A percentile compares a stretch with the other conserved stretches of the same genome.
Conservation (phyloP, 2,888 invertebrate species). For the Abrostola tripartita region DNA sequence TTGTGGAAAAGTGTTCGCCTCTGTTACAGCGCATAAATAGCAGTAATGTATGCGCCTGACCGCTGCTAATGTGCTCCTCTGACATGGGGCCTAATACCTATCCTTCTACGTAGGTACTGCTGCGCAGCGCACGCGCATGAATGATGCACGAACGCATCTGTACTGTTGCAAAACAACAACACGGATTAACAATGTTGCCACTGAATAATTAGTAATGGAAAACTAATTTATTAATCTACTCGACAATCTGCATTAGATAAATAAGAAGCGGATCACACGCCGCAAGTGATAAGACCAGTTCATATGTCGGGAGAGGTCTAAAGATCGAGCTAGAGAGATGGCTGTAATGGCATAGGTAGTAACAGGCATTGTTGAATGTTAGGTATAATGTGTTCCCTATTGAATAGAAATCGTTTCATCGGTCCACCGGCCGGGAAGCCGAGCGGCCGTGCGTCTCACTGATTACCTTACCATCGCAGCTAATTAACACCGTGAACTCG, state of each 20-base stretch:
- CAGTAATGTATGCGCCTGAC: conserved; percentile 9
- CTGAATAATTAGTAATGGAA: background rate
- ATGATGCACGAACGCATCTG: conserved; percentile 2
- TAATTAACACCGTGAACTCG: conserved; percentile 25
- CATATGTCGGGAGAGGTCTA: no score
- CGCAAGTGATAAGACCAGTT: no score
- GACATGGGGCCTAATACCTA: conserved; percentile 4
- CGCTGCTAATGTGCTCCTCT: background rate
- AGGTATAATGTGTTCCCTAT: no score
- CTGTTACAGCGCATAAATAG: conserved; percentile 63
- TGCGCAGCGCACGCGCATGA: background rate
- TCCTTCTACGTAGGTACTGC: background rate
- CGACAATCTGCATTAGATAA: no score
- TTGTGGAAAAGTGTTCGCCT: conserved; percentile 61
- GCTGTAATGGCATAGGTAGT: no score
- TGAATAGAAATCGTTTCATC: no score
- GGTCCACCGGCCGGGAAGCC: no score
- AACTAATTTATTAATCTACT: background rate
- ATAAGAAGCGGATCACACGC: no score
- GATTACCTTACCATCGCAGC: conserved; percentile 5
- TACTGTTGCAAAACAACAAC: conserved; percentile 2
- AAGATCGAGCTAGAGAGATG: no score
- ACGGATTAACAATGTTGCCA: background rate
- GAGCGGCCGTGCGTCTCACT: conserved; percentile 5
- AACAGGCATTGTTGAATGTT: no score